phyloP scores from a whole-genome alignment of 1,140 invertebrate genomes.

The Hylyphantes graminicola region DNA sequence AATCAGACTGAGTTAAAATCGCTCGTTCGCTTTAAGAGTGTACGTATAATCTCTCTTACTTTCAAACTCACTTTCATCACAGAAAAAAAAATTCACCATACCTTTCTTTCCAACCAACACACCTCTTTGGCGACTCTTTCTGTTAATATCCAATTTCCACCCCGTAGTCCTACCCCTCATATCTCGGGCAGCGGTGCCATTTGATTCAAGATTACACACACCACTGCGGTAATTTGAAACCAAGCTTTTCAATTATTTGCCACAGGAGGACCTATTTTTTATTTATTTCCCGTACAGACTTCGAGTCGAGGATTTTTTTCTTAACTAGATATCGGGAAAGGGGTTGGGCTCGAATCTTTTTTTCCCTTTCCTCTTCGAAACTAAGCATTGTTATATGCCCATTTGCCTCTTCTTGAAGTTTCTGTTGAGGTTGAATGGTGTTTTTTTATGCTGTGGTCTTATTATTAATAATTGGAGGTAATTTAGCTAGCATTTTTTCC shows the following conservation, averaged over 20 bases:
- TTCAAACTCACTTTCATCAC: too few relatives aligned
- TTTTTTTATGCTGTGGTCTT: neutral
- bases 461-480: too few relatives aligned
- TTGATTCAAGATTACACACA: conserved; percentile 24
- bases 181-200: neutral
- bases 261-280: neutral
- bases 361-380: conserved; percentile 6
- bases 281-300: too few relatives aligned
- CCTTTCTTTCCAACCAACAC: too few relatives aligned
- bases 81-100: too few relatives aligned
- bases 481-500: too few relatives aligned
- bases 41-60: too few relatives aligned
- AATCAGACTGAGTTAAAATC: too few relatives aligned
- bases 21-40: too few relatives aligned
- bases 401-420: conserved; percentile 1
- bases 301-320: too few relatives aligned
- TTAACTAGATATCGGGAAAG: neutral
- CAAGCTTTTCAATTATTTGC: conserved; percentile 38
- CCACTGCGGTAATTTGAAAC: conserved; percentile 23
- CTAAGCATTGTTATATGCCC: conserved; percentile 33
- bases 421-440: neutral
- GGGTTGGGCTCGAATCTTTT: neutral
- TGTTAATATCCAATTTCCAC: conserved; percentile 2
- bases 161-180: too few relatives aligned
- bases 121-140: neutral